Conservation (phyloP, 2,797 vertebrate genomes). For the Trichosurus vulpecula region DNA sequence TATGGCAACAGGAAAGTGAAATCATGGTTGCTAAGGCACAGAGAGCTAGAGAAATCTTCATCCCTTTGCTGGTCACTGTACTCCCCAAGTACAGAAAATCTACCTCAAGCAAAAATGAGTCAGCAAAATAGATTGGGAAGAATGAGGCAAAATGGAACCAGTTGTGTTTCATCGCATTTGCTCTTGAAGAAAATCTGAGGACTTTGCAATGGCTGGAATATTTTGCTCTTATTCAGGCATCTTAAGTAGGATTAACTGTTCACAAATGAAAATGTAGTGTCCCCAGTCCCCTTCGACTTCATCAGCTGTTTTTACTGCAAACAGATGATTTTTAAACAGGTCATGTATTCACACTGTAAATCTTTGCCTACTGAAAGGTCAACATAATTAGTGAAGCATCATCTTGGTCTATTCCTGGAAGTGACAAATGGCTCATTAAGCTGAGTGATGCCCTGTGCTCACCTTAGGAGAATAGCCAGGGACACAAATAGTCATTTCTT, state of each 20-base stretch:
- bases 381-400: slow-evolving; percentile 53
- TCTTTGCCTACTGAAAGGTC: slow-evolving; percentile 70
- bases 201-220: slow-evolving; percentile 44
- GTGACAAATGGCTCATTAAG: slow-evolving; percentile 52
- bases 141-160: slow-evolving; percentile 27
- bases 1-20: slow-evolving; percentile 90
- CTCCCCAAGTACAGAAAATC: slow-evolving; percentile 78
- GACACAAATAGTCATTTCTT: slow-evolving; percentile 23
- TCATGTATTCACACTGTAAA: slow-evolving; percentile 63
- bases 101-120: slow-evolving; percentile 80
- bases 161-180: slow-evolving; percentile 40
- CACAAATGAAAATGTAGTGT: neutral
- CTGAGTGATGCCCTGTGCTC: neutral
- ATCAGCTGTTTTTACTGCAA: slow-evolving; percentile 41
- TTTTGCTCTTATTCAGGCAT: slow-evolving; percentile 33
- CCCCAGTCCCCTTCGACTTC: neutral
- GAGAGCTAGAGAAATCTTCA: slow-evolving; percentile 80
- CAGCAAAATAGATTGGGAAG: slow-evolving; percentile 71
- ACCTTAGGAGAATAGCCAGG: slow-evolving; percentile 13
- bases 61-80: slow-evolving; percentile 83
- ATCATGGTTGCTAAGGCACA: slow-evolving; percentile 85
- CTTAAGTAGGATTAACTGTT: slow-evolving; percentile 28
- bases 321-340: slow-evolving; percentile 56
- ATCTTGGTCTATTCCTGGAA: slow-evolving; percentile 47
- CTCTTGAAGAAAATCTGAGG: slow-evolving; percentile 30